These are phyloP conservation scores for Epistrophella euchroma DNA, from an alignment of 2,888 invertebrate genomes.

Conservation along the genomic window DNA sequence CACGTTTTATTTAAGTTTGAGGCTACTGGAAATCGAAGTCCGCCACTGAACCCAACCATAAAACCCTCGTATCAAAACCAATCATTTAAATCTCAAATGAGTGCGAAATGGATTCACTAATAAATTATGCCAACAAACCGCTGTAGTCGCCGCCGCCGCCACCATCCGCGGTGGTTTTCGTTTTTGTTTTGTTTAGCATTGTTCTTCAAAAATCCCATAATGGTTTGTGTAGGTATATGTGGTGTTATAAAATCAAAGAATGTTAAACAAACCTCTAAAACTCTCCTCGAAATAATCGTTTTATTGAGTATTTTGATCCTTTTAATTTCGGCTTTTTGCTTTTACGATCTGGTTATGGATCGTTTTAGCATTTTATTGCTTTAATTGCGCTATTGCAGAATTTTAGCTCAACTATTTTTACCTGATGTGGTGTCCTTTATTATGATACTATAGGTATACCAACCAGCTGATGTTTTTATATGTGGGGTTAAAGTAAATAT, in stretches of 20 bases:
- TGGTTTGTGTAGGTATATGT: conserved; percentile 46
- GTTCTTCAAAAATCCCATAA: conserved; percentile 62
- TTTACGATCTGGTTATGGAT: conserved; percentile 65
- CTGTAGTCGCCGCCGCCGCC: neutral
- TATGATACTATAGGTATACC: neutral
- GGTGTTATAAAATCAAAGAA: conserved; percentile 43
- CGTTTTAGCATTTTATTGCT: conserved; percentile 40
- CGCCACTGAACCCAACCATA: conserved; percentile 1
- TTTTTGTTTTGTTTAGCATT: conserved; percentile 48
- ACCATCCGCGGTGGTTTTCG: conserved; percentile 22
- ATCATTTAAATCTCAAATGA: conserved; percentile 74
- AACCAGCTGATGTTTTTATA: conserved; percentile 3
- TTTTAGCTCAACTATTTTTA: conserved; percentile 16
- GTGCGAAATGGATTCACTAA: conserved; percentile 74
- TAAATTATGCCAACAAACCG: conserved; percentile 74
- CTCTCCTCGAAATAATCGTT: conserved; percentile 64
- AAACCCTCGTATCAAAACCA: conserved; percentile 44
- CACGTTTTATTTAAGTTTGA: too few species aligned
- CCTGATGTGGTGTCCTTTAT: conserved; percentile 20
- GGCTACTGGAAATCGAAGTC: neutral
- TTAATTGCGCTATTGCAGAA: conserved; percentile 61
- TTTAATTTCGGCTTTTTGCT: conserved; percentile 27
- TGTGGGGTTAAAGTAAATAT: neutral
- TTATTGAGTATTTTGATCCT: conserved; percentile 67
- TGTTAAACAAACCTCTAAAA: conserved; percentile 61